Base-by-base conservation (phyloP, 2,888 invertebrate species). In the Ypsolopha sequella region DNA sequence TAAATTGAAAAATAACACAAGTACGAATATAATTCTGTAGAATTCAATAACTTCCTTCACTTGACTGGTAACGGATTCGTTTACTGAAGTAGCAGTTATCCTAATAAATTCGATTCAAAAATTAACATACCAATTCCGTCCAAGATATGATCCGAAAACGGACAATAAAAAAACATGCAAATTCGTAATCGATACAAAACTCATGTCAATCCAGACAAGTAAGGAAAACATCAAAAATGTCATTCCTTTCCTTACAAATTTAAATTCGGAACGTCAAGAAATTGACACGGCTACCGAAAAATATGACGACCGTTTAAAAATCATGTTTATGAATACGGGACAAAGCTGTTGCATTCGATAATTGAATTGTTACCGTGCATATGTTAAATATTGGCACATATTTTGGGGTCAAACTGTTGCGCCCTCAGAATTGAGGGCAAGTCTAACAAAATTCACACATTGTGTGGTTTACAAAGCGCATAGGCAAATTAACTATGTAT, bases 401-500 rank as follows among this genome's bases (percentile, higher is more conserved):
- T 50, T 52, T 35, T 35, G 70, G 65, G 82, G 80, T 78, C 81
- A 80, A 67, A 66, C 72, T 80, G 79, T 84, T 82, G 82, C 82
- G 85, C 84, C 84, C 84, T 70, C 59, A 65, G 65, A 65, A 61
- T 66, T 35, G 58, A 55, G 66, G 61, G 68, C 60, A 65, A 10
- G 70, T 67, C 63, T 63, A 60, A 64, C 63, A 64, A 54, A 57
- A 58, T 54, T 62, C 66, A 35, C 67, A 72, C 76, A 76, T 76
- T 73, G 66, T 68, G 78, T 71, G 80, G 76, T 75, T 77, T 70
- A 76, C 78, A 76, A 81, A 77, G 72, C 76, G 60, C 75, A 65
- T 80, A 84, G 80, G 80, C 82, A 86, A 86, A 84, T 85, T 82
- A 82, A 80, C 78, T 80, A 70, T 71, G 59, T 60, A 62, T 61